These are phyloP conservation scores for Crypturellus tataupa DNA, from an alignment of 2,797 vertebrate genomes.

Conservation along the genomic window DNA sequence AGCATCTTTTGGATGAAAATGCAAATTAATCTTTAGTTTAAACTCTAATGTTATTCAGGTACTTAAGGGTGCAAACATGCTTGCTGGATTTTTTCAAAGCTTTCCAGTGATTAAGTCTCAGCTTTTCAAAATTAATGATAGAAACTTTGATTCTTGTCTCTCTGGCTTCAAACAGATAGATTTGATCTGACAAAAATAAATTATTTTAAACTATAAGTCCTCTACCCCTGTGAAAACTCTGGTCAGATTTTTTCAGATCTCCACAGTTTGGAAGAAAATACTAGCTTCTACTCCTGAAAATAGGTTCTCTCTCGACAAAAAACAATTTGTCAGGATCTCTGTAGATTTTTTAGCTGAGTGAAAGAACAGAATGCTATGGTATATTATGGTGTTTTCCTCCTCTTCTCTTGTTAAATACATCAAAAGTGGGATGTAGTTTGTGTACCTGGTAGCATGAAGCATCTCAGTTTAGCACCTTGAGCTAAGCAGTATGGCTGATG, in stretches of 20 bases:
- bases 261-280: not conserved
- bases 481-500: not conserved
- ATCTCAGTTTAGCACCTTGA: not conserved
- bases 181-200: not conserved
- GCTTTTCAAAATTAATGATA: not conserved
- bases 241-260: not conserved
- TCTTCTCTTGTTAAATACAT: not conserved
- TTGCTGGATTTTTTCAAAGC: not conserved
- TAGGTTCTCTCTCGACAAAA: not conserved
- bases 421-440: not conserved
- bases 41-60: not conserved
- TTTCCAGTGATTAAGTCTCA: not conserved
- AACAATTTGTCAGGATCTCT: not conserved
- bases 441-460: not conserved
- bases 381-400: not conserved
- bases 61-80: not conserved
- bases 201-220: not conserved
- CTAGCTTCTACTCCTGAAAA: not conserved
- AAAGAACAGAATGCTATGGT: not conserved
- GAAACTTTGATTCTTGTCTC: not conserved
- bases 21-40: conserved; percentile 2
- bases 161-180: conserved; percentile 5
- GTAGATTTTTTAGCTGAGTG: not conserved
- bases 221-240: not conserved
- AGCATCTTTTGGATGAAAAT: not conserved